Conservation (phyloP, 2,797 vertebrate genomes). For the Oophaga sylvatica region DNA sequence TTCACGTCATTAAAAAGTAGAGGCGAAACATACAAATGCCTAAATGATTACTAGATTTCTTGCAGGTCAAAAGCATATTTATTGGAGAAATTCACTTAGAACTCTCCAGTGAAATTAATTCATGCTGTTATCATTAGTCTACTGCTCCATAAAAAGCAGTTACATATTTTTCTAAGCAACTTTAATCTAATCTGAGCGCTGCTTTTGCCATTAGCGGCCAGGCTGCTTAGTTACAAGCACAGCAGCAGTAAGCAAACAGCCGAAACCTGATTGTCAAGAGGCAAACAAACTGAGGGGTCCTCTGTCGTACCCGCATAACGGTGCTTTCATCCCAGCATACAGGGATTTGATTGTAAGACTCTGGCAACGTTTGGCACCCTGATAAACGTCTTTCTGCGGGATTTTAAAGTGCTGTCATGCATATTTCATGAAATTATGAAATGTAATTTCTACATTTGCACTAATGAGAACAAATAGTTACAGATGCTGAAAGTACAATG, state of each 20-base stretch:
- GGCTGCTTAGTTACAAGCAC: constrained; percentile 66
- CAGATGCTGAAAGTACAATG: constrained; percentile 21
- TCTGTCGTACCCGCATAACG: background rate
- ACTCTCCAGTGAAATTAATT: constrained; percentile 66
- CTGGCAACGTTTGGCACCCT: constrained; percentile 18
- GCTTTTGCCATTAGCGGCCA: constrained; percentile 63
- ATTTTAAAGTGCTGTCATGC: constrained; percentile 28
- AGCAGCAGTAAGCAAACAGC: constrained; percentile 10
- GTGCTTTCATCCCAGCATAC: background rate
- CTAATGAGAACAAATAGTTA: constrained; percentile 40
- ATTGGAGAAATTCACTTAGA: constrained; percentile 61
- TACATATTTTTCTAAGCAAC: constrained; percentile 64
- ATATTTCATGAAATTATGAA: constrained; percentile 52
- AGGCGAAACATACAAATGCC: no score
- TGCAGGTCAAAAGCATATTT: constrained; percentile 41
- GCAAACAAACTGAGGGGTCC: background rate
- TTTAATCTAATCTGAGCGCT: constrained; percentile 67
- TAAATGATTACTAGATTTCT: background rate
- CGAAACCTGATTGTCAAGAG: constrained; percentile 15
- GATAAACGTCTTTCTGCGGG: constrained; percentile 29
- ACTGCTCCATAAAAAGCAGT: constrained; percentile 61
- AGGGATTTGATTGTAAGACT: background rate
- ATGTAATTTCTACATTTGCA: constrained; percentile 23
- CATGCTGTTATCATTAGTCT: constrained; percentile 65
- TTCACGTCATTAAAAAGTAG: no score